Evolutionary conservation across 2,113 vertebrate species (phyloP).

Genomic region (Columba janthina): DNA sequence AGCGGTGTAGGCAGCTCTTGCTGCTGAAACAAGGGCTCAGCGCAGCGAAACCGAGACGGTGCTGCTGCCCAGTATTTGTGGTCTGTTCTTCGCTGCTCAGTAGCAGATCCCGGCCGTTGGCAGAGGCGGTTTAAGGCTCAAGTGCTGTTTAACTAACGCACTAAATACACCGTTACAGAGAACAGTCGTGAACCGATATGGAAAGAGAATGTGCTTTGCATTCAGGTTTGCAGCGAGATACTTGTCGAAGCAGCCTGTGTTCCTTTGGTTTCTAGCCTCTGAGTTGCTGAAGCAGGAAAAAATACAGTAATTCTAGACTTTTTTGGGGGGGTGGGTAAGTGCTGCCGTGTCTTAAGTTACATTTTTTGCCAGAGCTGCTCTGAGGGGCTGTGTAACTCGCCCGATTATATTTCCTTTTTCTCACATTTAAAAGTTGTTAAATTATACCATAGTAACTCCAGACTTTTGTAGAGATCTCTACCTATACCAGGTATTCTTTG

Average conservation of each 20-base stretch:
- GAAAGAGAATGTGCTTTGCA: background rate
- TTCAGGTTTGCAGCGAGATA: background rate
- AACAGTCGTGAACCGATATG: accelerated
- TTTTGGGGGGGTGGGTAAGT: background rate
- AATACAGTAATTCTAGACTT: accelerated
- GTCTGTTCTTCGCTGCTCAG: accelerated
- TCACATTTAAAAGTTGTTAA: background rate
- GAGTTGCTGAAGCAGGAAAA: background rate
- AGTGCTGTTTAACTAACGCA: accelerated
- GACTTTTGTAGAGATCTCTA: background rate
- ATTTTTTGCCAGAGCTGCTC: background rate
- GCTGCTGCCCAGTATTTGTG: accelerated
- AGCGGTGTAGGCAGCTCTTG: too few species aligned
- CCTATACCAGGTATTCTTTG: background rate
- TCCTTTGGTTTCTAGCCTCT: background rate
- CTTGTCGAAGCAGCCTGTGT: background rate
- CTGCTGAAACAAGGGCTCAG: background rate
- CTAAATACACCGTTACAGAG: accelerated
- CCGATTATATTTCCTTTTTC: background rate
- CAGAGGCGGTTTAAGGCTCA: accelerated
- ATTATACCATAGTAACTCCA: accelerated
- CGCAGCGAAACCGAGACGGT: accelerated
- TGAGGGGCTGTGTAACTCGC: background rate
- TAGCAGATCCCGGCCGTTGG: accelerated
- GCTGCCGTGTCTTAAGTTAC: background rate